Base-by-base conservation (phyloP, 2,113 vertebrate genomes). In the Microcebus lehilahytsara region DNA sequence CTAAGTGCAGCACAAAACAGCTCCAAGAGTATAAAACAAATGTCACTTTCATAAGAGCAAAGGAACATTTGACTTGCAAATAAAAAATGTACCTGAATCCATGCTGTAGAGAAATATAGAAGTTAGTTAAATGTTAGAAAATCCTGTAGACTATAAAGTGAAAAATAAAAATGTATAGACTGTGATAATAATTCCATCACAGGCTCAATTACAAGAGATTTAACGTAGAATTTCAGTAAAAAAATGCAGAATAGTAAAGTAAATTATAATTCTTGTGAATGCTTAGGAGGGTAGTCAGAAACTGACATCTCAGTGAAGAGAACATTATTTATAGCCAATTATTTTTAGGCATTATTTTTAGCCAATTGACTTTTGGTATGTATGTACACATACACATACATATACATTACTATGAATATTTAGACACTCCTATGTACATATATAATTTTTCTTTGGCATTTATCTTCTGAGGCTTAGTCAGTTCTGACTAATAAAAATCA, bases 271-370 rank as follows among this genome's bases (percentile, higher is more conserved):
- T 93, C 40, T 34, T 69, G 23, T 46, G 58, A 93, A 89, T 92
- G 14, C 42, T 85, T 88, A 74, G 74, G 93, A 98, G 84, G 40
- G 9, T 60, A 96, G 93, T 95, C 83, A 98, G 97, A 98, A 98
- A 96, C 87, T 98, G 96, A 98, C 91, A 97, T 97, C 90, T 98
- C 95, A 96, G 81, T 97, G 97, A 98, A 78, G 69, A 98, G 94
- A 97, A 96, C 66, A 97, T 96, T 89, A 71, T 97, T 97, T 96
- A 96, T 85, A 25, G 91, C 30, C 85, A 37, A 12, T 78, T 19
- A 46, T 7, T 46, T 42, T 42, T 6, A 96, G 89, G 96, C 95
- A 91, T 96, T 89, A 71, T 97, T 97, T 96, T 96, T 85, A 25
- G 91, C 25, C 85, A 37, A 12, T 78, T 19, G 16, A 89, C 49